Percentiles rank a stretch among this genome's conserved stretches.
phyloP scores from a whole-genome alignment of 2,888 invertebrate species.

The Leptura quadrifasciata region DNA sequence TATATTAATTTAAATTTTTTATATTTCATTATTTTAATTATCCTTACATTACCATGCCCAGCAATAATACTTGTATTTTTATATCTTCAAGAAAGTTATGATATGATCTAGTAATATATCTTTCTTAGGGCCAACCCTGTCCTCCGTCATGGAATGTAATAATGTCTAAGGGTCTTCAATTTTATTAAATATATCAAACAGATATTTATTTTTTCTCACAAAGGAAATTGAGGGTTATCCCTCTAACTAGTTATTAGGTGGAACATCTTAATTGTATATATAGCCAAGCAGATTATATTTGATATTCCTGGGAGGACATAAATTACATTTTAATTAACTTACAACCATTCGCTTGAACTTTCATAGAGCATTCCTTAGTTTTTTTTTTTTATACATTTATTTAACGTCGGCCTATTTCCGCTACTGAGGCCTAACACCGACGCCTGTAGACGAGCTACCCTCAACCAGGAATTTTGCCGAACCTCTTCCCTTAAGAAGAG shows the following conservation, averaged over 20 bases:
- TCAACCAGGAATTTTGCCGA: too few relatives aligned
- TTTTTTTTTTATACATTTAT: too few relatives aligned
- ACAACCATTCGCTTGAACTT: background rate
- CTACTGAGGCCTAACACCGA: too few relatives aligned
- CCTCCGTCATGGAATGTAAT: slow-evolving; percentile 40
- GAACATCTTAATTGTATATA: slow-evolving; percentile 29
- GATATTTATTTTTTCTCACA: slow-evolving; percentile 38
- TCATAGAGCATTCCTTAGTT: slow-evolving; percentile 4
- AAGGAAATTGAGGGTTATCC: slow-evolving; percentile 18
- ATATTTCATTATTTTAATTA: too few relatives aligned
- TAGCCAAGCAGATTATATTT: slow-evolving; percentile 2
- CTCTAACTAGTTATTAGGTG: slow-evolving; percentile 29
- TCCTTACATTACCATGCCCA: too few relatives aligned
- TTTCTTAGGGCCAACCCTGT: slow-evolving; percentile 17
- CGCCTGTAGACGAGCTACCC: too few relatives aligned
- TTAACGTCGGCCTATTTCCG: too few relatives aligned
- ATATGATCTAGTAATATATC: background rate
- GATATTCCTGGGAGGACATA: slow-evolving; percentile 11
- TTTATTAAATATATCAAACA: slow-evolving; percentile 38
- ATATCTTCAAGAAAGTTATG: too few relatives aligned
- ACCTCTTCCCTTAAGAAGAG: too few relatives aligned
- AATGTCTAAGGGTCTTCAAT: slow-evolving; percentile 35
- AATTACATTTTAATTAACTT: slow-evolving; percentile 31
- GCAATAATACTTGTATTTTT: too few relatives aligned
- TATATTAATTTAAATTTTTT: too few relatives aligned